A percentile compares a stretch with the other conserved stretches of the same genome.
Evolutionary conservation across 2,113 vertebrate species (phyloP).

Genomic region (Phrynosoma platyrhinos): DNA sequence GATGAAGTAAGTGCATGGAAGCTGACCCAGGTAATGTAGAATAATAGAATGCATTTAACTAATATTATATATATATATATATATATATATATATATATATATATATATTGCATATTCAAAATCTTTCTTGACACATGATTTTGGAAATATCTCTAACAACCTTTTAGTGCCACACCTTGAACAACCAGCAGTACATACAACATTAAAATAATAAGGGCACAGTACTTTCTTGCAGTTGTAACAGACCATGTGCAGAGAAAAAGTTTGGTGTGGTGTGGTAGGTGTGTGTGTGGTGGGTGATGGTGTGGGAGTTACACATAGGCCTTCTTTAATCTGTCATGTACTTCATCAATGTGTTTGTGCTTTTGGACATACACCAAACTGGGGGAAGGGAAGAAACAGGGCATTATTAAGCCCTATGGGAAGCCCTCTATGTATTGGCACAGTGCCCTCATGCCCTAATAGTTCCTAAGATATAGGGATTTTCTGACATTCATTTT

Average conservation of each 20-base stretch:
- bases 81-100: not conserved
- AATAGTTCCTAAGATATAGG: not conserved
- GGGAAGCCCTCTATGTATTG: not conserved
- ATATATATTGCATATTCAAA: constrained; percentile 41
- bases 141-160: constrained; percentile 40
- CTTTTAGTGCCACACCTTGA: constrained; percentile 53
- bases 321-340: not conserved
- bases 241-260: not conserved
- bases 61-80: constrained; percentile 47
- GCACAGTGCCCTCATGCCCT: not conserved
- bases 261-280: too few relatives aligned
- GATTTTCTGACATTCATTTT: constrained; percentile 6
- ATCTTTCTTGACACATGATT: constrained; percentile 37
- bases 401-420: not conserved
- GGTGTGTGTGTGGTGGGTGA: too few relatives aligned
- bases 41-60: constrained; percentile 29
- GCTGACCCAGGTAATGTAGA: constrained; percentile 68
- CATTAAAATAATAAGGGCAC: not conserved
- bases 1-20: constrained; percentile 43
- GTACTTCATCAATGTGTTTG: not conserved
- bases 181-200: not conserved
- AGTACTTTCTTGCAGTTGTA: not conserved
- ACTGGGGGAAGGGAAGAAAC: not conserved
- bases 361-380: not conserved
- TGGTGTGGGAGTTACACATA: not conserved